These are phyloP conservation scores for Pelosia muscerda DNA, from an alignment of 2,888 invertebrate genomes.

Conservation along the genomic window DNA sequence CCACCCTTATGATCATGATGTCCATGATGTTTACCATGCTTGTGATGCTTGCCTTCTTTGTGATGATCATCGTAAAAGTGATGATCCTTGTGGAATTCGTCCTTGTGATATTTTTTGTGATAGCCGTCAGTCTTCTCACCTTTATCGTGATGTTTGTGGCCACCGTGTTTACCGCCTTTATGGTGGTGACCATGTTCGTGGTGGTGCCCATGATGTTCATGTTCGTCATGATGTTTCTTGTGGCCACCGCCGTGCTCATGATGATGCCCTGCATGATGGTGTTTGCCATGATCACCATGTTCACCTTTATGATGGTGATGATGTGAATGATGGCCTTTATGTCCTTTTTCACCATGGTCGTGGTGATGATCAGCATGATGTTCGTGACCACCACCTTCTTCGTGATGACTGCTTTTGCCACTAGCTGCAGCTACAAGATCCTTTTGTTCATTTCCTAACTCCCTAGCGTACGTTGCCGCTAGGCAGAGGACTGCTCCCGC, in stretches of 20 bases:
- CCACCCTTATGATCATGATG: conserved; percentile 79
- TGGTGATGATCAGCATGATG: conserved; percentile 80
- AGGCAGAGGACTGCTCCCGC: conserved; percentile 76
- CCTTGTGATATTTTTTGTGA: conserved; percentile 84
- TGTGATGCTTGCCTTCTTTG: conserved; percentile 81
- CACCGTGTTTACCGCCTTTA: conserved; percentile 80
- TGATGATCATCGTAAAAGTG: conserved; percentile 84
- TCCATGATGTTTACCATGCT: conserved; percentile 80
- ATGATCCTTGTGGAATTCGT: conserved; percentile 82
- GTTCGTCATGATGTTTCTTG: conserved; percentile 79
- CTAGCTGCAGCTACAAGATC: conserved; percentile 80
- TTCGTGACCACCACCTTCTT: conserved; percentile 78
- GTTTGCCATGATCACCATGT: conserved; percentile 78
- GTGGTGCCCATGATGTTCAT: conserved; percentile 79
- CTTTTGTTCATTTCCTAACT: conserved; percentile 73
- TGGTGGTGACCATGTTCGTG: conserved; percentile 82
- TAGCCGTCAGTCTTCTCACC: conserved; percentile 80
- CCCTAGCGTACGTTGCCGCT: conserved; percentile 74
- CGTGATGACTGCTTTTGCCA: conserved; percentile 72
- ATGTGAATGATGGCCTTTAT: conserved; percentile 82
- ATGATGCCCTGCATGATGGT: conserved; percentile 78
- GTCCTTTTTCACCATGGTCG: conserved; percentile 77
- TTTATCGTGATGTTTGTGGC: conserved; percentile 80
- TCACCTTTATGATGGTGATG: conserved; percentile 83
- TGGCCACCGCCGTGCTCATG: conserved; percentile 79